phyloP scores from a whole-genome alignment of 2,888 invertebrate genomes.

The Luperina nickerlii region DNA sequence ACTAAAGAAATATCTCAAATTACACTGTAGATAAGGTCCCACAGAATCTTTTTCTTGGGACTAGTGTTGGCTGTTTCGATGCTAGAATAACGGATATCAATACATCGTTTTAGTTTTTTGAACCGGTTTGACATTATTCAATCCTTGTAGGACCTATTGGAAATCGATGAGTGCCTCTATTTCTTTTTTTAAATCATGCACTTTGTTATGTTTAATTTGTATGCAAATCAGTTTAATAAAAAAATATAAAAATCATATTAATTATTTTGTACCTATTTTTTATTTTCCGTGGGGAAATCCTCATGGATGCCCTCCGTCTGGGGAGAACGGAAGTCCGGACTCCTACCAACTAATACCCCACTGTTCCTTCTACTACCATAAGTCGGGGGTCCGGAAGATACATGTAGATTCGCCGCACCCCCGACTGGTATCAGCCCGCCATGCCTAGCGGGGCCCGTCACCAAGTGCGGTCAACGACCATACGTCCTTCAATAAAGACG shows the following conservation, averaged over 20 bases:
- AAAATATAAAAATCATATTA: too few relatives aligned
- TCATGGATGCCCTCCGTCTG: not conserved
- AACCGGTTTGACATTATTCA: not conserved
- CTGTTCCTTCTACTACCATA: not conserved
- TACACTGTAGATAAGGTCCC: not conserved
- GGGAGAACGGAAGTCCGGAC: not conserved
- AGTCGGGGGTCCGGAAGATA: not conserved
- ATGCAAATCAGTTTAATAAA: not conserved
- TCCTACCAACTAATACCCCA: not conserved
- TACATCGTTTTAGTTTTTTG: slow-evolving; percentile 11
- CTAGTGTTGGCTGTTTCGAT: slow-evolving; percentile 23
- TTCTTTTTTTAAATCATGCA: not conserved
- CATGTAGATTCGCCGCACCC: too few relatives aligned
- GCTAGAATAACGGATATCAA: slow-evolving; percentile 9
- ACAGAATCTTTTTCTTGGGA: not conserved
- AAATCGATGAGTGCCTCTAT: not conserved
- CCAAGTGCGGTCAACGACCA: too few relatives aligned
- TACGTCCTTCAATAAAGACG: too few relatives aligned
- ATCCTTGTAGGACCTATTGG: not conserved
- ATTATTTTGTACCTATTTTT: too few relatives aligned
- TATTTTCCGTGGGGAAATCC: not conserved
- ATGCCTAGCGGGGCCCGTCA: too few relatives aligned
- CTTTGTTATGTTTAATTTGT: too few relatives aligned
- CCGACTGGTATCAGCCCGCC: too few relatives aligned
- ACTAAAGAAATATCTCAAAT: not conserved